phyloP scores from a whole-genome alignment of 2,888 invertebrate species.

The Germaria angustata region DNA sequence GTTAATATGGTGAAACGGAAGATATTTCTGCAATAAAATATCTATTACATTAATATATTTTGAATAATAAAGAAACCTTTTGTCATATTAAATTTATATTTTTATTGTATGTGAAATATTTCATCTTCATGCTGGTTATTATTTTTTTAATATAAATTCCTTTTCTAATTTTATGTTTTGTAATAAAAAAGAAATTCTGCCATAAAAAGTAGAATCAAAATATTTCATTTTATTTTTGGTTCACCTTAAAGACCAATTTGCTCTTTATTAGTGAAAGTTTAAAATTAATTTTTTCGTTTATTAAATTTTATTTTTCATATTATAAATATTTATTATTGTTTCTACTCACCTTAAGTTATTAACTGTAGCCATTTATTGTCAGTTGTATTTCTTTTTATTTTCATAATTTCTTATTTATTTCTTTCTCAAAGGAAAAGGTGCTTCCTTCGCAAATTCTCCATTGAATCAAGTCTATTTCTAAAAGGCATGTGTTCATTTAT shows the following conservation, averaged over 20 bases:
- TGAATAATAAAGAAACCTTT: no score
- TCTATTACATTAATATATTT: no score
- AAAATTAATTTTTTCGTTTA: neutral
- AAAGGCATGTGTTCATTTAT: slow-evolving; percentile 34
- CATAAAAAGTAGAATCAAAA: no score
- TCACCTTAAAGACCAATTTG: neutral
- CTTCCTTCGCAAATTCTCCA: slow-evolving; percentile 31
- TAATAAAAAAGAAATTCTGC: no score
- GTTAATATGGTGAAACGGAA: no score
- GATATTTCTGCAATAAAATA: no score
- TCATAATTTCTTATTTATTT: slow-evolving; percentile 7
- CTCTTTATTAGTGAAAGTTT: neutral
- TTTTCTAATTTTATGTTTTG: no score
- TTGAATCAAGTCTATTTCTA: slow-evolving; percentile 24
- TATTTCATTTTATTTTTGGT: no score
- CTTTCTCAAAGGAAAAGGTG: neutral
- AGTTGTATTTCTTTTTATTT: slow-evolving; percentile 23
- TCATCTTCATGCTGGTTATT: no score
- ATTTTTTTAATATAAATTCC: no score
- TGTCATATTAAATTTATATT: no score
- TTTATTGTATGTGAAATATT: no score
- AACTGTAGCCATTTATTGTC: slow-evolving; percentile 55
- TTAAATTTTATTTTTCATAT: neutral
- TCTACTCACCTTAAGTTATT: slow-evolving; percentile 36
- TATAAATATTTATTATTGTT: slow-evolving; percentile 22